phyloP scores from a whole-genome alignment of 2,888 invertebrate species.

The Morpho achilles region DNA sequence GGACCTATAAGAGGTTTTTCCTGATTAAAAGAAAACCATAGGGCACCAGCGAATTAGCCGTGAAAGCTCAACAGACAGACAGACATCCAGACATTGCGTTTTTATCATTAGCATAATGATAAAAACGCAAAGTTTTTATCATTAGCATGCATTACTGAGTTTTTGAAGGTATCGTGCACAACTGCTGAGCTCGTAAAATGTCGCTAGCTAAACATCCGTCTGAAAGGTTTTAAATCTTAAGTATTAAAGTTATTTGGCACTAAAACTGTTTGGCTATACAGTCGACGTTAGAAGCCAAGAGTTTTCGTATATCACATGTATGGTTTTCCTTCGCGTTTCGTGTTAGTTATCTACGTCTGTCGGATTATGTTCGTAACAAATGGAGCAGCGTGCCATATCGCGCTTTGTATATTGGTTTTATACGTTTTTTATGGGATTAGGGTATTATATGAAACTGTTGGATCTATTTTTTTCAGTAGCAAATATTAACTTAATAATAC shows the following conservation, averaged over 20 bases:
- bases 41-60: too few species aligned
- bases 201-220: slow-evolving; percentile 1
- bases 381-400: slow-evolving; percentile 40
- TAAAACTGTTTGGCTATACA: slow-evolving; percentile 1
- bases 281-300: slow-evolving; percentile 4
- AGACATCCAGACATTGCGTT: too few species aligned
- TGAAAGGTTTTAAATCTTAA: slow-evolving; percentile 5
- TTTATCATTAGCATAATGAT: too few species aligned
- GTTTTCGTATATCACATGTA: slow-evolving; percentile 6
- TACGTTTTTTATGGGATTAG: slow-evolving; percentile 6
- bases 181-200: not conserved
- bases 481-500: too few species aligned
- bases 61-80: too few species aligned
- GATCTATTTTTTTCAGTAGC: not conserved
- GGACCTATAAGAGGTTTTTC: too few species aligned
- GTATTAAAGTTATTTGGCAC: not conserved
- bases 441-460: not conserved
- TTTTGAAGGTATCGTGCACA: too few species aligned
- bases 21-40: too few species aligned
- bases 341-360: slow-evolving; percentile 16
- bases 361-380: slow-evolving; percentile 36
- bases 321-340: slow-evolving; percentile 4
- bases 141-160: too few species aligned
- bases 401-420: slow-evolving; percentile 14
- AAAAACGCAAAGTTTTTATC: too few species aligned